These are phyloP conservation scores for Cistogaster globosa DNA, from an alignment of 2,888 invertebrate genomes.

Conservation along the genomic window DNA sequence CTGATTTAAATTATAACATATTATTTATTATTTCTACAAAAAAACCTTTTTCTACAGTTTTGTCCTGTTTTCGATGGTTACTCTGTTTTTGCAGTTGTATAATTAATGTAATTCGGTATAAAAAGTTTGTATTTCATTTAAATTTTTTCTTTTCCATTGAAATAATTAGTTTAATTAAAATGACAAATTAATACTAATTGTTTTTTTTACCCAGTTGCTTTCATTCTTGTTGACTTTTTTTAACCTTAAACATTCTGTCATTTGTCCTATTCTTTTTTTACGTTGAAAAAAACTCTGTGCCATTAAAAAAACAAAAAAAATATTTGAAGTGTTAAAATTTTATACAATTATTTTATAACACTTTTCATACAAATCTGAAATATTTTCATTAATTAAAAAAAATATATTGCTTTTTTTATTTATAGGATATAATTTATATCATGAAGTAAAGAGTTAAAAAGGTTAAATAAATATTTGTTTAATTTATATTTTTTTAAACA, in stretches of 20 bases:
- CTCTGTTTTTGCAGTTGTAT: not conserved
- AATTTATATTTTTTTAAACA: too few species aligned
- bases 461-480: too few species aligned
- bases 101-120: constrained; percentile 8
- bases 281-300: too few species aligned
- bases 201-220: constrained; percentile 24
- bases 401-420: too few species aligned
- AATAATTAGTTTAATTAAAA: constrained; percentile 68
- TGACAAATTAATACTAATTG: constrained; percentile 64
- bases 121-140: constrained; percentile 35
- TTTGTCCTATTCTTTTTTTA: constrained; percentile 9
- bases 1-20: not conserved
- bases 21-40: not conserved
- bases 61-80: not conserved
- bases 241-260: not conserved
- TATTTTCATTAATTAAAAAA: too few species aligned
- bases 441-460: too few species aligned
- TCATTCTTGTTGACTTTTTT: not conserved
- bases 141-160: constrained; percentile 16
- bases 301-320: too few species aligned
- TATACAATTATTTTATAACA: too few species aligned
- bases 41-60: too few species aligned
- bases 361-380: too few species aligned
- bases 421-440: too few species aligned
- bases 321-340: too few species aligned